phyloP scores from a whole-genome alignment of 2,888 invertebrate species.

The Antitype chi region DNA sequence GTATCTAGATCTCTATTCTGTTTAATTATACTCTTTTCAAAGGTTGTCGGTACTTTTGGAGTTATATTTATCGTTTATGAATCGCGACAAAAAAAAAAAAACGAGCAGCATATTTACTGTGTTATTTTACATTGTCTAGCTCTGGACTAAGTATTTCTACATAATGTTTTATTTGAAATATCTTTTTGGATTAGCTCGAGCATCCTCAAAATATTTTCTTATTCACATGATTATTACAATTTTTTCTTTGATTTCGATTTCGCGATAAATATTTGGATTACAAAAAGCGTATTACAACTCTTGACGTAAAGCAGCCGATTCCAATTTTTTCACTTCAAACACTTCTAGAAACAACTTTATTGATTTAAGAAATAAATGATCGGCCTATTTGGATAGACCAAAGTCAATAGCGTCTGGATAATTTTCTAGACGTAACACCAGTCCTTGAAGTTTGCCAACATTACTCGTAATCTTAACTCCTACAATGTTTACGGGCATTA shows the following conservation, averaged over 20 bases:
- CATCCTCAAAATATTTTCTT: not conserved
- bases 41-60: not conserved
- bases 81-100: not conserved
- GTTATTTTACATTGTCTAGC: too few relatives aligned
- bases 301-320: conserved; percentile 17
- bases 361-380: conserved; percentile 31
- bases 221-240: not conserved
- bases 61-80: not conserved
- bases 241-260: not conserved
- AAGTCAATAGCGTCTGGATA: conserved; percentile 48
- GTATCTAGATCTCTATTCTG: conserved; percentile 12
- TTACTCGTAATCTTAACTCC: conserved; percentile 21
- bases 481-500: conserved; percentile 18
- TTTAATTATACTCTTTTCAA: not conserved
- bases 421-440: conserved; percentile 57
- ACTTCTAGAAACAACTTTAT: conserved; percentile 34
- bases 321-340: conserved; percentile 32
- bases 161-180: not conserved
- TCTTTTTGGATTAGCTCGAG: not conserved
- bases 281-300: not conserved
- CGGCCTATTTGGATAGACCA: conserved; percentile 43
- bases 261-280: conserved; percentile 12
- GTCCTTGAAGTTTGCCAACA: conserved; percentile 42
- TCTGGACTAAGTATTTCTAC: not conserved
- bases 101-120: too few relatives aligned